A percentile compares a stretch with the other conserved stretches of the same genome.
phyloP scores from a whole-genome alignment of 2,113 vertebrate genomes.

The Gymnobelideus leadbeateri region DNA sequence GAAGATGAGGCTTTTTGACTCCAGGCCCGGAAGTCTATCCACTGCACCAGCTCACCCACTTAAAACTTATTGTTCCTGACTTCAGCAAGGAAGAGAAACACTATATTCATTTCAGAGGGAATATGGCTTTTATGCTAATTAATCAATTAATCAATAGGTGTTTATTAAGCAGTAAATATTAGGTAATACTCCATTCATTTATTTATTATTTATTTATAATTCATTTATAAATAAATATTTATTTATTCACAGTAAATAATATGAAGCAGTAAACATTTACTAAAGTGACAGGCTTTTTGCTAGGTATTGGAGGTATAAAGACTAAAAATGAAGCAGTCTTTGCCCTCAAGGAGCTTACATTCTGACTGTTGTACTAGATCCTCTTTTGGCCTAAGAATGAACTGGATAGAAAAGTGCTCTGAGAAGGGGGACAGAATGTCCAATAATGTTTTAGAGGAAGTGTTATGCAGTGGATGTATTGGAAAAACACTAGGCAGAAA shows the following conservation, averaged over 20 bases:
- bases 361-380: background rate
- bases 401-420: background rate
- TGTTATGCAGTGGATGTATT: background rate
- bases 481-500: background rate
- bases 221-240: too few relatives aligned
- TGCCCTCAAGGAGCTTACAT: background rate
- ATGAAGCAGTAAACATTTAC: background rate
- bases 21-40: too few relatives aligned
- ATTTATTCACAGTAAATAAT: background rate
- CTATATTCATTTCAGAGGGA: background rate
- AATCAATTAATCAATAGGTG: background rate
- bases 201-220: too few relatives aligned
- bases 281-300: background rate
- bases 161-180: background rate
- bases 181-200: background rate
- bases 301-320: background rate
- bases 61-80: background rate
- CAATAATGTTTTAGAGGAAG: background rate
- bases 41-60: background rate
- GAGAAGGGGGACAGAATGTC: background rate
- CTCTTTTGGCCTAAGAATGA: background rate
- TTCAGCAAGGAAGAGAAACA: background rate
- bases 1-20: background rate
- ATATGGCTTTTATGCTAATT: background rate
- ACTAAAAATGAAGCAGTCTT: background rate